Evolutionary conservation across 2,888 invertebrate species (phyloP).

Genomic region (Campoletis raptor): DNA sequence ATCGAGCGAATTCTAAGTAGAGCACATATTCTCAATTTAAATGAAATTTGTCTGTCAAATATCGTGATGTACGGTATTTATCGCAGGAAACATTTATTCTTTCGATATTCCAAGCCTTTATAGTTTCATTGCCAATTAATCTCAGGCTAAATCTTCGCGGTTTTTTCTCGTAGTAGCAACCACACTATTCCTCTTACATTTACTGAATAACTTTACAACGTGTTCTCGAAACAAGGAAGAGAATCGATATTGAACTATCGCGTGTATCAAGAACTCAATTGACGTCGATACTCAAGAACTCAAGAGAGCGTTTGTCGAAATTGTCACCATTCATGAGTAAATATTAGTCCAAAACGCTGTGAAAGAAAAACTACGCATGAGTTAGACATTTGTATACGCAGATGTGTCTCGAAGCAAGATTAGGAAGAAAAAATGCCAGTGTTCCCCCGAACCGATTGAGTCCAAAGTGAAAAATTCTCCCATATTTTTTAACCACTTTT

Average conservation of each 20-base stretch:
- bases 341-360: not conserved
- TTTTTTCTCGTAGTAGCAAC: not conserved
- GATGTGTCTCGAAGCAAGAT: not conserved
- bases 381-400: not conserved
- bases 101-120: not conserved
- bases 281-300: not conserved
- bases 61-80: not conserved
- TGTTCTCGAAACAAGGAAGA: not conserved
- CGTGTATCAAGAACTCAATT: not conserved
- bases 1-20: slow-evolving; percentile 1
- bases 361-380: not conserved
- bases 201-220: not conserved
- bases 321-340: not conserved
- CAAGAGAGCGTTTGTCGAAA: not conserved
- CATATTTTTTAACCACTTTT: not conserved
- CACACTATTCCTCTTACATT: not conserved
- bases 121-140: not conserved
- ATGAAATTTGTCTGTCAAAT: slow-evolving; percentile 2
- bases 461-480: not conserved
- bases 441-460: not conserved
- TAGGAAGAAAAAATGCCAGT: not conserved
- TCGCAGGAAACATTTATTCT: not conserved
- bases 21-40: slow-evolving; percentile 3
- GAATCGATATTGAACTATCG: too few species aligned
- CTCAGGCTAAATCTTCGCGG: not conserved